Percentiles rank a stretch among this genome's conserved stretches.
Conservation (phyloP, 37 sponge, comb jelly and placozoan genomes). For the Geodia barretti region DNA sequence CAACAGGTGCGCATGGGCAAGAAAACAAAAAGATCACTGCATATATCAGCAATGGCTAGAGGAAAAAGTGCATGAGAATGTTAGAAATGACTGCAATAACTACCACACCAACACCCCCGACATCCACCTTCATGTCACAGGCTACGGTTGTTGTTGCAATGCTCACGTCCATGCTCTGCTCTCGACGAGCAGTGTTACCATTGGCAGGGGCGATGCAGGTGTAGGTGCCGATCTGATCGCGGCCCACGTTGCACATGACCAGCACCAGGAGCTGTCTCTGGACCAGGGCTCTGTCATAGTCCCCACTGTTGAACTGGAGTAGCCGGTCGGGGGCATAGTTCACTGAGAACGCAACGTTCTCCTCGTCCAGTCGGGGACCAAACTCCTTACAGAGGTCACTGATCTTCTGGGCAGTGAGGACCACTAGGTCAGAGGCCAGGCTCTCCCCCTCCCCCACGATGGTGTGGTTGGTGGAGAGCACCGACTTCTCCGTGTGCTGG, state of each 20-base stretch:
- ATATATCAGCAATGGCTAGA: no score
- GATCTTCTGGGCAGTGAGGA: no score
- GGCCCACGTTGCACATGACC: background rate
- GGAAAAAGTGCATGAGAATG: background rate
- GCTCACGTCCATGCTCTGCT: no score
- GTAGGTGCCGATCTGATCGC: background rate
- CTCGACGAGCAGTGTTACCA: no score
- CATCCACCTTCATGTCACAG: background rate
- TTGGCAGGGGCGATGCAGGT: background rate
- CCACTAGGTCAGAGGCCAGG: background rate
- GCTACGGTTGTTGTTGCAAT: no score
- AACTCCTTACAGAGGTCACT: background rate
- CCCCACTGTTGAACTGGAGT: background rate
- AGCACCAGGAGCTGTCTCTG: background rate
- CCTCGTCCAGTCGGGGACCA: background rate
- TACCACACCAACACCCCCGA: background rate
- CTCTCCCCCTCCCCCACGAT: background rate
- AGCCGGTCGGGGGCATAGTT: background rate
- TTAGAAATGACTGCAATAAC: background rate
- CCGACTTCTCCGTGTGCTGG: background rate
- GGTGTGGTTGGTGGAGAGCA: background rate
- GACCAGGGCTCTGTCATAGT: background rate
- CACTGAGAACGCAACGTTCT: background rate
- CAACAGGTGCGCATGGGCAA: slow-evolving; percentile 23
- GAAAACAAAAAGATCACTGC: background rate